Percentiles rank a stretch among this genome's conserved stretches.
Evolutionary conservation across 2,113 vertebrate genomes (phyloP).

Genomic region (Pristiophorus japonicus): DNA sequence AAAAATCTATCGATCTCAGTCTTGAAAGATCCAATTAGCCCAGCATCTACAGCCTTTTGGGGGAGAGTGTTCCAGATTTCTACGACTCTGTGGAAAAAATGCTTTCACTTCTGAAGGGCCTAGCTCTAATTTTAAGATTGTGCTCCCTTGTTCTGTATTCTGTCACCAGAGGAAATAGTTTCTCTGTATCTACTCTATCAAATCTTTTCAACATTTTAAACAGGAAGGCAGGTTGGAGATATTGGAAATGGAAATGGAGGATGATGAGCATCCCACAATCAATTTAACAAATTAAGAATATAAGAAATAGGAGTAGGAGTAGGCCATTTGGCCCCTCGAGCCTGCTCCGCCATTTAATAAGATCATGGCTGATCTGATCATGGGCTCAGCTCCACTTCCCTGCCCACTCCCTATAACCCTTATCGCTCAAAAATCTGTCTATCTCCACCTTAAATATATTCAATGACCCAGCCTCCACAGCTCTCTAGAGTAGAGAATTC

Average conservation of each 20-base stretch:
- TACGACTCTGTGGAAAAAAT: not conserved
- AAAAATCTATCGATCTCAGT: not conserved
- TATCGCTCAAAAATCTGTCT: too few species aligned
- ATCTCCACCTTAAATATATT: too few species aligned
- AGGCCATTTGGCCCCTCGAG: too few species aligned
- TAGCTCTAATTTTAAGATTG: not conserved
- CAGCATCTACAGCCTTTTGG: not conserved
- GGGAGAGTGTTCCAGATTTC: not conserved
- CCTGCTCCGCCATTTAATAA: too few species aligned
- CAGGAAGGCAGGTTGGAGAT: not conserved
- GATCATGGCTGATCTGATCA: too few species aligned
- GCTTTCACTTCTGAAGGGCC: not conserved
- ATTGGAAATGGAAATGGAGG: not conserved
- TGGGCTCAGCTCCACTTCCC: too few species aligned
- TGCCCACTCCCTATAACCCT: too few species aligned
- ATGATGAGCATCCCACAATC: not conserved
- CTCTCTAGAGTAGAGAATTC: too few species aligned
- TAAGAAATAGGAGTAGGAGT: too few species aligned
- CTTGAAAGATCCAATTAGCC: not conserved
- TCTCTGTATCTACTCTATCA: not conserved
- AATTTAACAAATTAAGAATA: not conserved
- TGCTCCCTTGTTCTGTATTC: not conserved
- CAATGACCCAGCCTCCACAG: too few species aligned
- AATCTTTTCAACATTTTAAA: not conserved
- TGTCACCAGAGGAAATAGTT: not conserved